Evolutionary conservation across 2,113 vertebrate genomes (phyloP).

Genomic region (Amblyornis subalaris): DNA sequence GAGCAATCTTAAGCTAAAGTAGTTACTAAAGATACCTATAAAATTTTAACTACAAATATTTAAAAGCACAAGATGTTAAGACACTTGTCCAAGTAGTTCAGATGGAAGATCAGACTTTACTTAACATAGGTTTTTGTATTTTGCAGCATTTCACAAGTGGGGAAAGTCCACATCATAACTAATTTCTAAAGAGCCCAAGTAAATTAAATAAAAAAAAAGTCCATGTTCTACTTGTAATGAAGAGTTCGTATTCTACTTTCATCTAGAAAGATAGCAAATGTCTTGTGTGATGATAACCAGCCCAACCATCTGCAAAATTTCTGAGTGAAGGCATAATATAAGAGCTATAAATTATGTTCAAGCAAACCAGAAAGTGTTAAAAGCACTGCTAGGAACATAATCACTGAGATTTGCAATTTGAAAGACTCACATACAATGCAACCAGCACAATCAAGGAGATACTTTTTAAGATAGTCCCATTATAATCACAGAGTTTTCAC

Average conservation of each 20-base stretch:
- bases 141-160: neutral
- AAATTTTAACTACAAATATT: neutral
- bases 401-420: constrained; percentile 57
- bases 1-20: neutral
- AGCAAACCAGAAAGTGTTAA: constrained; percentile 44
- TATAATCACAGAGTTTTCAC: constrained; percentile 60
- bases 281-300: constrained; percentile 25
- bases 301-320: constrained; percentile 7
- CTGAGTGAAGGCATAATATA: constrained; percentile 21
- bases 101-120: neutral
- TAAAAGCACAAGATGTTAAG: neutral
- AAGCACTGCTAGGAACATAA: constrained; percentile 42
- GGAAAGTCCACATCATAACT: neutral
- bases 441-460: constrained; percentile 55
- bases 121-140: neutral
- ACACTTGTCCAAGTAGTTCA: neutral
- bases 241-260: constrained; percentile 3
- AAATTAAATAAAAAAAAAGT: neutral
- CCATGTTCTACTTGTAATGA: neutral
- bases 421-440: constrained; percentile 33
- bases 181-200: neutral
- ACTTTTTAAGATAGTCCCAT: constrained; percentile 47
- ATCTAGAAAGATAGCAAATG: neutral
- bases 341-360: constrained; percentile 38
- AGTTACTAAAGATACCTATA: neutral